These are phyloP conservation scores for Agrypnus murinus DNA, from an alignment of 2,888 invertebrate species.

Conservation along the genomic window DNA sequence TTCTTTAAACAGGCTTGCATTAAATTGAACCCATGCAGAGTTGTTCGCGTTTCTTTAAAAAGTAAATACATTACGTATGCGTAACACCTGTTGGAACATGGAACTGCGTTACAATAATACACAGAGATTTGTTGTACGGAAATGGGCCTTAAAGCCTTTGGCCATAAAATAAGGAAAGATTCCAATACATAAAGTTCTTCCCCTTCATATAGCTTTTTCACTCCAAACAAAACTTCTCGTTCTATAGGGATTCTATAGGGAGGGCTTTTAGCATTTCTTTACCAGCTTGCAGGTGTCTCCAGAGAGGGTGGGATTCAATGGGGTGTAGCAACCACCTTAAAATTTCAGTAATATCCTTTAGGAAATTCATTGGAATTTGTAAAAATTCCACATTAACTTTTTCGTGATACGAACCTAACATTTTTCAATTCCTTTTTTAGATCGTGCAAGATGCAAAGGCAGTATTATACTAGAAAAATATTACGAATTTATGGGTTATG, in stretches of 20 bases:
- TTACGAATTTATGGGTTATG: slow-evolving; percentile 31
- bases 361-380: neutral
- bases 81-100: slow-evolving; percentile 48
- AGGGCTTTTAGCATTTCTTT: slow-evolving; percentile 46
- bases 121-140: slow-evolving; percentile 29
- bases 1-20: slow-evolving; percentile 21
- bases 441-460: too few relatives aligned
- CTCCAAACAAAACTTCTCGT: slow-evolving; percentile 50
- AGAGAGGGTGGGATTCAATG: slow-evolving; percentile 47
- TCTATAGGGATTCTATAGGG: slow-evolving; percentile 36
- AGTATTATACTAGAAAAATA: slow-evolving; percentile 21
- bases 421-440: slow-evolving; percentile 23
- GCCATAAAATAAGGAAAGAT: slow-evolving; percentile 31
- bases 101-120: slow-evolving; percentile 30
- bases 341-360: slow-evolving; percentile 34
- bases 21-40: slow-evolving; percentile 31
- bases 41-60: slow-evolving; percentile 20
- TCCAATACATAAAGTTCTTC: slow-evolving; percentile 14
- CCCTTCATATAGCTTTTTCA: slow-evolving; percentile 44
- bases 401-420: neutral
- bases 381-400: slow-evolving; percentile 4
- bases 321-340: slow-evolving; percentile 36
- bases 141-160: slow-evolving; percentile 9
- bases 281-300: slow-evolving; percentile 47
- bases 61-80: slow-evolving; percentile 40